phyloP scores from a whole-genome alignment of 2,113 vertebrate species.

The Grallaria varia region DNA sequence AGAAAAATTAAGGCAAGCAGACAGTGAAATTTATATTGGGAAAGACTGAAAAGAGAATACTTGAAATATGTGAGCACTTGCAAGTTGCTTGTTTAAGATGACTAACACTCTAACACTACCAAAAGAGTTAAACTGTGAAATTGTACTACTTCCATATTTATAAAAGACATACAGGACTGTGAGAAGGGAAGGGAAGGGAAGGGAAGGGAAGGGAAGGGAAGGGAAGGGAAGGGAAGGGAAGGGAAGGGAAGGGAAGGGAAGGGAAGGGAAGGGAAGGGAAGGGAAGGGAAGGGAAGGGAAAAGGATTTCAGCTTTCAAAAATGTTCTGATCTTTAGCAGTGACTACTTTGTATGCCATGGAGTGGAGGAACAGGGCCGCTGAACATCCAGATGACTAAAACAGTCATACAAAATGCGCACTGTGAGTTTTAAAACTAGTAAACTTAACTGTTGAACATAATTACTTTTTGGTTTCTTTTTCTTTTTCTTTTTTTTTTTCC shows the following conservation, averaged over 20 bases:
- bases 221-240: background rate
- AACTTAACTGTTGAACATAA: background rate
- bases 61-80: background rate
- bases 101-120: background rate
- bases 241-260: accelerated
- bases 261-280: too few relatives aligned
- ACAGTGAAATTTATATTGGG: background rate
- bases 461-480: background rate
- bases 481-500: background rate
- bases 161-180: background rate
- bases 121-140: background rate
- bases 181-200: too few relatives aligned
- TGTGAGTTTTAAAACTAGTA: background rate
- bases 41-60: background rate
- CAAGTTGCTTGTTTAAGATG: background rate
- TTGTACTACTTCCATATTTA: background rate
- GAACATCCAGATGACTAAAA: background rate
- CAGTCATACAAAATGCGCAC: background rate
- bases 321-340: background rate
- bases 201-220: background rate
- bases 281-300: background rate
- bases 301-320: background rate
- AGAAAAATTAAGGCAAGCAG: background rate
- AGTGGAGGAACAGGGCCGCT: background rate
- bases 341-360: background rate